phyloP scores from a whole-genome alignment of 2,797 vertebrate genomes.

The Anguilla megastoma region DNA sequence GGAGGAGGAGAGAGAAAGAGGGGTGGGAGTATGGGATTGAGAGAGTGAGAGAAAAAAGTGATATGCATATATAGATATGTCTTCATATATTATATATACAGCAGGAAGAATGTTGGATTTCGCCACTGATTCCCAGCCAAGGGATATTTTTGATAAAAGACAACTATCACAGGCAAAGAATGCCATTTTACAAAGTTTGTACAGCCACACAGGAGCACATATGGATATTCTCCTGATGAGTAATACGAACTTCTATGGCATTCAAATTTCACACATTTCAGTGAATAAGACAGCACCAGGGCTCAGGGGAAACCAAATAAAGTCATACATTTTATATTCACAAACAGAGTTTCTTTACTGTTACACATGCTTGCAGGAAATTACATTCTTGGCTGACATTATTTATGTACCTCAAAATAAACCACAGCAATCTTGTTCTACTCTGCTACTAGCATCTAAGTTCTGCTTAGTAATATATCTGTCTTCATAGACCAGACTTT shows the following conservation, averaged over 20 bases:
- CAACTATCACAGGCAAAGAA: constrained; percentile 26
- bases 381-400: neutral
- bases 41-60: constrained; percentile 14
- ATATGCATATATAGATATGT: neutral
- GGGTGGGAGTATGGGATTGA: neutral
- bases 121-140: constrained; percentile 25
- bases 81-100: too few species aligned
- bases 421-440: neutral
- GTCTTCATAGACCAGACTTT: neutral
- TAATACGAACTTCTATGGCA: constrained; percentile 23
- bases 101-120: constrained; percentile 34
- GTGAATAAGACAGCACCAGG: constrained; percentile 9
- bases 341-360: neutral
- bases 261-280: neutral
- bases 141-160: constrained; percentile 34
- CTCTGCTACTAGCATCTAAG: neutral
- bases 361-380: neutral
- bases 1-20: neutral
- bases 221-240: constrained; percentile 32
- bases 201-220: constrained; percentile 9
- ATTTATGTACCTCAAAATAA: neutral
- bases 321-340: constrained; percentile 17
- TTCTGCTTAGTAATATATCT: neutral
- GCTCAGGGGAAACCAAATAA: neutral
- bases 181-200: constrained; percentile 23